These are phyloP conservation scores for Mesaphorura yosii DNA, from an alignment of 1,140 invertebrate species.

Conservation along the genomic window DNA sequence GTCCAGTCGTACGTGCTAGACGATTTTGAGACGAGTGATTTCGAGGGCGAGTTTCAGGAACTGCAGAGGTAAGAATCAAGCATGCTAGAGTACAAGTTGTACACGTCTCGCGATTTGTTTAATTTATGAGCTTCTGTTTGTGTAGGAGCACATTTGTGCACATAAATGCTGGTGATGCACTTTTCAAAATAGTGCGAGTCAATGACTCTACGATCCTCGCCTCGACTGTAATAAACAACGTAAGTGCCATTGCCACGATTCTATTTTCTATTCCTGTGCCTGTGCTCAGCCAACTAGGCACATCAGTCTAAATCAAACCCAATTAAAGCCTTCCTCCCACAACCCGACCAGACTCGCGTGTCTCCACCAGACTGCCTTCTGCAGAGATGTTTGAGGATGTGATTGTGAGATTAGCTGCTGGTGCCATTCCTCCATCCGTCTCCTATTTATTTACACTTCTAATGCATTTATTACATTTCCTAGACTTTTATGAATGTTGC, in stretches of 20 bases:
- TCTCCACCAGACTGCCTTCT: no score
- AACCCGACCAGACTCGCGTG: no score
- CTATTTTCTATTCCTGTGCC: neutral
- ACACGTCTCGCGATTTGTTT: neutral
- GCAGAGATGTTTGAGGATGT: no score
- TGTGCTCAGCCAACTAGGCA: neutral
- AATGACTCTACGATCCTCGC: conserved; percentile 27
- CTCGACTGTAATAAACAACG: conserved; percentile 26
- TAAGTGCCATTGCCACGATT: conserved; percentile 11
- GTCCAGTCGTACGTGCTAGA: conserved; percentile 21
- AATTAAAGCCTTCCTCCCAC: no score
- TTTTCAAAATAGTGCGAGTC: conserved; percentile 36
- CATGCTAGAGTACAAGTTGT: neutral
- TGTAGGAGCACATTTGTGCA: conserved; percentile 44
- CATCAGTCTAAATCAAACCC: no score
- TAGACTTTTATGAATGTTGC: neutral
- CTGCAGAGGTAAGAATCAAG: conserved; percentile 19
- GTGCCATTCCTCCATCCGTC: no score
- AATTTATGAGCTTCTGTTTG: neutral
- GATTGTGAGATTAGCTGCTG: no score
- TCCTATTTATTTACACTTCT: no score
- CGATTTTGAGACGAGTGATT: conserved; percentile 29
- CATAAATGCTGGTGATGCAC: conserved; percentile 47
- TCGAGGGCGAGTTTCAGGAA: conserved; percentile 27
- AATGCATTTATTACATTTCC: no score